Percentiles rank a stretch among this genome's conserved stretches.
phyloP scores from a whole-genome alignment of 2,888 invertebrate species.

The Leptopilina drosophilae region DNA sequence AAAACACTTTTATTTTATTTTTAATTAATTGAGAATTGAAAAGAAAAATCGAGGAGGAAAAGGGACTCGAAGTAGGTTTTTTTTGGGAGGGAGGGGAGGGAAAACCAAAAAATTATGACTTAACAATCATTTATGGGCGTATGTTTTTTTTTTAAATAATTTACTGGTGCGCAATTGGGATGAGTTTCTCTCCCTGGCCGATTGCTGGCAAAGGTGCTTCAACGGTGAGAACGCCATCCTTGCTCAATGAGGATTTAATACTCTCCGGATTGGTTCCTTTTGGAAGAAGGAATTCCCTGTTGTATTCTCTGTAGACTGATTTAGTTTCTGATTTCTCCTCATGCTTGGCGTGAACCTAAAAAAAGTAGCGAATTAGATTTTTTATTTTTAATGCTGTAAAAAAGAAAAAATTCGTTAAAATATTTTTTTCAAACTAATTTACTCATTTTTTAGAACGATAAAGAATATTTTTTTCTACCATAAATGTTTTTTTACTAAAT shows the following conservation, averaged over 20 bases:
- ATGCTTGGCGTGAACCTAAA: slow-evolving; percentile 97
- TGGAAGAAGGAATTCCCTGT: slow-evolving; percentile 96
- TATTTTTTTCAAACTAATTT: too few species aligned
- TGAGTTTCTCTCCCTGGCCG: slow-evolving; percentile 87
- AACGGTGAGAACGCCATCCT: slow-evolving; percentile 97
- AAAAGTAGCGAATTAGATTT: too few species aligned
- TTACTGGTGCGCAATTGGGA: slow-evolving; percentile 87
- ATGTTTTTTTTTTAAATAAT: slow-evolving; percentile 51
- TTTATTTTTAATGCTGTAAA: too few species aligned
- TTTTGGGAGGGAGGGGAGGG: too few species aligned
- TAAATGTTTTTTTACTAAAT: too few species aligned
- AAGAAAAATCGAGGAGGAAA: slow-evolving; percentile 46
- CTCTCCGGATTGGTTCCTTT: slow-evolving; percentile 97
- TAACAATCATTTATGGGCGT: slow-evolving; percentile 48
- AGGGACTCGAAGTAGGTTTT: slow-evolving; percentile 40
- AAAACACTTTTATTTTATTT: too few species aligned
- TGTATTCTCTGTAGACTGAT: slow-evolving; percentile 98
- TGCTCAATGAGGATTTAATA: slow-evolving; percentile 96
- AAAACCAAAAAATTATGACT: slow-evolving; percentile 46
- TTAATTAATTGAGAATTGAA: neutral
- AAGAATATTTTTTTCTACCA: too few species aligned
- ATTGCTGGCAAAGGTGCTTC: slow-evolving; percentile 96
- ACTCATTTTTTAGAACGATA: too few species aligned
- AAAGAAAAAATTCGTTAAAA: too few species aligned
- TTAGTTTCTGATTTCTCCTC: slow-evolving; percentile 98